phyloP scores from a whole-genome alignment of 2,113 vertebrate genomes.

The Axis porcinus region DNA sequence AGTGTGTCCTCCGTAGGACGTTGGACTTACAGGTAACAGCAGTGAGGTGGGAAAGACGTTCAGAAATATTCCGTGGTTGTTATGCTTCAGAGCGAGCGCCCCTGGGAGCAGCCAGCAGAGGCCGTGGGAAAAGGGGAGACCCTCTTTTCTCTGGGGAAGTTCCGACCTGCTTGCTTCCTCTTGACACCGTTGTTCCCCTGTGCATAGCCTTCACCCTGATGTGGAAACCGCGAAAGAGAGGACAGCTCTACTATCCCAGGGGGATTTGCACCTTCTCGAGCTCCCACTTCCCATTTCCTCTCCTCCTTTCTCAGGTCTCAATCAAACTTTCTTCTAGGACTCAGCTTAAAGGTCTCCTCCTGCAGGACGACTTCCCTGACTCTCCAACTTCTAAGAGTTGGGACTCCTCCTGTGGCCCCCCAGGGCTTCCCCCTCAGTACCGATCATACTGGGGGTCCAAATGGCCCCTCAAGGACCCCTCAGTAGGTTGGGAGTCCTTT shows the following conservation, averaged over 20 bases:
- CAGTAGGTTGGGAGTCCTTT: neutral
- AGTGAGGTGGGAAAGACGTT: neutral
- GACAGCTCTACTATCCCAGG: neutral
- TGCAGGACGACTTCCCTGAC: neutral
- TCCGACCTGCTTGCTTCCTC: neutral
- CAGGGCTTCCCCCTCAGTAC: neutral
- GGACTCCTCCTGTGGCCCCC: neutral
- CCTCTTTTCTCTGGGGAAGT: slow-evolving; percentile 1
- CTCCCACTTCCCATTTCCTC: neutral
- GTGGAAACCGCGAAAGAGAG: neutral
- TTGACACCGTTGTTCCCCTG: rapidly evolving
- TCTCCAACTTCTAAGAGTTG: neutral
- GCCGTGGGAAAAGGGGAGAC: slow-evolving; percentile 22
- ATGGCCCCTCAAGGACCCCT: neutral
- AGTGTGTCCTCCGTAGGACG: neutral
- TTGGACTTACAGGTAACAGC: neutral
- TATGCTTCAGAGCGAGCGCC: neutral
- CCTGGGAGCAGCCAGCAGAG: neutral
- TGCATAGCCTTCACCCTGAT: neutral
- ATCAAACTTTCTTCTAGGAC: neutral
- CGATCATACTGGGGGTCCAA: neutral
- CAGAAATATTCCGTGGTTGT: neutral
- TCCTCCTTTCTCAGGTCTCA: neutral
- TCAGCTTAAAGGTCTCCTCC: neutral
- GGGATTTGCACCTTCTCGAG: neutral